Evolutionary conservation across 2,888 invertebrate species (phyloP).

Genomic region (Synanthedon andrenaeformis): DNA sequence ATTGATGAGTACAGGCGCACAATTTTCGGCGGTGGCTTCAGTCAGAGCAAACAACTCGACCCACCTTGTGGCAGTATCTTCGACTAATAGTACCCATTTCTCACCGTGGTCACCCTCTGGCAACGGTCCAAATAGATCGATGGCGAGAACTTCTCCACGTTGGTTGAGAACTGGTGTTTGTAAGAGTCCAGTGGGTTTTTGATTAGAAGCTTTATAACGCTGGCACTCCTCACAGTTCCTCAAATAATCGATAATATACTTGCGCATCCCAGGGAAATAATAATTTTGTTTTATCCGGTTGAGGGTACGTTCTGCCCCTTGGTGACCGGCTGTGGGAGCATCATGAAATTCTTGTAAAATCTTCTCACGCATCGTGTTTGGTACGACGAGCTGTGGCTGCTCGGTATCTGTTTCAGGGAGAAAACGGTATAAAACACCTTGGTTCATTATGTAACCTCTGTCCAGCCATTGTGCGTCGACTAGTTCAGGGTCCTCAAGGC

Average conservation of each 20-base stretch:
- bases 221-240: constrained; percentile 8
- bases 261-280: constrained; percentile 14
- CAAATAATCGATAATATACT: constrained; percentile 7
- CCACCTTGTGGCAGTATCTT: constrained; percentile 9
- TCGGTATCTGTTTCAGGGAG: too few relatives aligned
- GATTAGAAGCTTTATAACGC: constrained; percentile 8
- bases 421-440: too few relatives aligned
- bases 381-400: too few relatives aligned
- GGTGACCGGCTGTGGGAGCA: constrained; percentile 14
- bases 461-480: too few relatives aligned
- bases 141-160: constrained; percentile 7
- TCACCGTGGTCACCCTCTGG: constrained; percentile 6
- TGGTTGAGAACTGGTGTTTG: constrained; percentile 6
- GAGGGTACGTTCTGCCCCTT: constrained; percentile 10
- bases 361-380: too few relatives aligned
- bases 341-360: constrained; percentile 9
- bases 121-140: constrained; percentile 14
- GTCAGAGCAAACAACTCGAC: too few relatives aligned
- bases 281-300: constrained; percentile 6
- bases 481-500: too few relatives aligned
- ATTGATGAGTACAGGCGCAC: constrained; percentile 9
- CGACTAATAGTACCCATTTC: constrained; percentile 12
- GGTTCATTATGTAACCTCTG: too few relatives aligned
- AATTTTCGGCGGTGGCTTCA: constrained; percentile 11
- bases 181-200: constrained; percentile 9